phyloP scores from a whole-genome alignment of 2,888 invertebrate genomes.

The Mechanitis messenoides region DNA sequence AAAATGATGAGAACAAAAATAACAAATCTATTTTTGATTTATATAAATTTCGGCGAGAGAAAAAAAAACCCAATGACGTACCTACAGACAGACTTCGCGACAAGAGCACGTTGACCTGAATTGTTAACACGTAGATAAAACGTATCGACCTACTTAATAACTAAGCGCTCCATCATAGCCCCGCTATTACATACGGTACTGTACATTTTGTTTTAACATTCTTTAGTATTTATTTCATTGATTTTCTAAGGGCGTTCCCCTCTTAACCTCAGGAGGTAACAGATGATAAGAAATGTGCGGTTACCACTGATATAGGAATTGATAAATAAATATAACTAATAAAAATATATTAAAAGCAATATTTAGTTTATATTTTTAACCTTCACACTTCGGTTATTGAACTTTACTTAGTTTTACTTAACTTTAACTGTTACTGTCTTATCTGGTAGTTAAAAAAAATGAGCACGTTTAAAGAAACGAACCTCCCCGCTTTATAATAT shows the following conservation, averaged over 20 bases:
- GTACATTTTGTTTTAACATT: conserved; percentile 11
- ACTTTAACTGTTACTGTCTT: too few relatives aligned
- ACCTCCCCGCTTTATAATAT: too few relatives aligned
- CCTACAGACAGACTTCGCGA: conserved; percentile 11
- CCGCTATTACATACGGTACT: conserved; percentile 28
- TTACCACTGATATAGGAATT: conserved; percentile 5
- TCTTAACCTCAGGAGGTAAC: conserved; percentile 21
- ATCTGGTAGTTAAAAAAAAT: neutral
- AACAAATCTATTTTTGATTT: neutral
- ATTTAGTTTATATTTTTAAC: too few relatives aligned
- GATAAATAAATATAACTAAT: neutral
- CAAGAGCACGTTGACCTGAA: conserved; percentile 22
- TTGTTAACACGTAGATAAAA: conserved; percentile 26
- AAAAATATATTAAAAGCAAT: too few relatives aligned
- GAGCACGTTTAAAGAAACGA: neutral
- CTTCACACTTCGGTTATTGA: too few relatives aligned
- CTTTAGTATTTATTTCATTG: conserved; percentile 9
- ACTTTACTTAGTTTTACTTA: too few relatives aligned
- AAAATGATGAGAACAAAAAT: conserved; percentile 5
- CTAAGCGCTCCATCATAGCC: conserved; percentile 21
- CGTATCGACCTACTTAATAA: conserved; percentile 30
- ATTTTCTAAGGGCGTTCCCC: conserved; percentile 18
- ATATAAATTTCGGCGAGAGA: neutral
- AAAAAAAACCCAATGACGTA: neutral
- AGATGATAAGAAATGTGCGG: conserved; percentile 40